A percentile compares a stretch with the other conserved stretches of the same genome.
Evolutionary conservation across 2,113 vertebrate species (phyloP).

Genomic region (Menidia beryllina): DNA sequence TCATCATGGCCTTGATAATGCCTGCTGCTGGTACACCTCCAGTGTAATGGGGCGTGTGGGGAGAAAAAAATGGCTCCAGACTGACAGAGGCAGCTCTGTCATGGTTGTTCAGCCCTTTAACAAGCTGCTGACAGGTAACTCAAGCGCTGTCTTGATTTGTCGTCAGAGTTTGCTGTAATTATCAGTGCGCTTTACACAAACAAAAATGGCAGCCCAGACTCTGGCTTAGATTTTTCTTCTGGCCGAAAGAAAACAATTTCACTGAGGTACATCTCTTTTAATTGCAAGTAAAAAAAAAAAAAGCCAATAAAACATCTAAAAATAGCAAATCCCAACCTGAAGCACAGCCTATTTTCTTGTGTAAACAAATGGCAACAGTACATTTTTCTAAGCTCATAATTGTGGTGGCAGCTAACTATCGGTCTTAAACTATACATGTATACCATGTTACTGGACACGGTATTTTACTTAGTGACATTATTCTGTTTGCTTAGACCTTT

Average conservation of each 20-base stretch:
- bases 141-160: conserved; percentile 39
- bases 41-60: conserved; percentile 63
- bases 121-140: conserved; percentile 72
- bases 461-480: no score
- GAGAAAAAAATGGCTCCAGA: conserved; percentile 31
- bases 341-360: no score
- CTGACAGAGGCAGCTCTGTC: conserved; percentile 31
- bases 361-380: no score
- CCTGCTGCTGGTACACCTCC: conserved; percentile 33
- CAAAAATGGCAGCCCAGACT: background rate
- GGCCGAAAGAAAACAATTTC: conserved; percentile 3
- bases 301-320: no score
- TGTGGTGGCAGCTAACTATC: no score
- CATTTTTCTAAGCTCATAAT: no score
- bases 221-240: conserved; percentile 16
- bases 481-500: no score
- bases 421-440: no score
- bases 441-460: no score
- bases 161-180: conserved; percentile 48
- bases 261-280: conserved; percentile 14
- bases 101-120: conserved; percentile 67
- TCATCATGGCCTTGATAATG: conserved; percentile 30
- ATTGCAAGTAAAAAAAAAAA: no score
- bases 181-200: conserved; percentile 10
- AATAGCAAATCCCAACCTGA: no score